Evolutionary conservation across 2,113 vertebrate species (phyloP), one percentile per base, ranked within the genome.

Genomic region (Hiodon tergisus): DNA sequence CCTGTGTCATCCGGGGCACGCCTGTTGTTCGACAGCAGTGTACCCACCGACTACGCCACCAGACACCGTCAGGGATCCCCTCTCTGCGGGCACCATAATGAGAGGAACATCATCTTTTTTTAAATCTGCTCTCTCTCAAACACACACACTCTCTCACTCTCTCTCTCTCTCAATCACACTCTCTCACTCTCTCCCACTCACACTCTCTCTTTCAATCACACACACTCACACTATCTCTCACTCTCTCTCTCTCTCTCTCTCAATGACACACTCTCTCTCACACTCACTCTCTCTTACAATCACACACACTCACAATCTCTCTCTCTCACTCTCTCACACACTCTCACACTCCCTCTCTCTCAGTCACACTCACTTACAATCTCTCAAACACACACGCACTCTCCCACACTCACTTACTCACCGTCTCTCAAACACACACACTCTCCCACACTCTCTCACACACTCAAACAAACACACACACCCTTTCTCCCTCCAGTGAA

Each of bases 91-190:
- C 14, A 48, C 78, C 75, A 75, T 87, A 87, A 88, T 86, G 85
- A 81, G 86, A 83, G 78, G 87, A 87, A 85, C 83, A 84, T 87
- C 82, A 82, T 48, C 47, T 69, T 57, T 14, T 9, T 59, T 59
- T 59, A 2, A 2, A 9, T 59, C 9, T 9, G 4, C 50, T 16
- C 13, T 9, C 66, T 52, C 48, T 8, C 67, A 50, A 3, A 6
- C 62, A 75, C 81, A 73, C 75, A 82, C 62, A 73, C 14, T 52
- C 62, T 51, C 11, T 16, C 74, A 51, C 8, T 31, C 5, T 72
- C 9, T 69, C 17, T 71, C 16, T 14, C 47, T n/a, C 7, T 7
- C 10, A 11, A 48, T n/a, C 8, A 2, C 9, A 6, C 8, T 54
- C 6, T 59, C 59, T 71, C 67, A 71, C 10, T 0, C 10, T 67